Conservation (phyloP, 35 echinoderm and acorn worm species). For the Apostichopus japonicus region DNA sequence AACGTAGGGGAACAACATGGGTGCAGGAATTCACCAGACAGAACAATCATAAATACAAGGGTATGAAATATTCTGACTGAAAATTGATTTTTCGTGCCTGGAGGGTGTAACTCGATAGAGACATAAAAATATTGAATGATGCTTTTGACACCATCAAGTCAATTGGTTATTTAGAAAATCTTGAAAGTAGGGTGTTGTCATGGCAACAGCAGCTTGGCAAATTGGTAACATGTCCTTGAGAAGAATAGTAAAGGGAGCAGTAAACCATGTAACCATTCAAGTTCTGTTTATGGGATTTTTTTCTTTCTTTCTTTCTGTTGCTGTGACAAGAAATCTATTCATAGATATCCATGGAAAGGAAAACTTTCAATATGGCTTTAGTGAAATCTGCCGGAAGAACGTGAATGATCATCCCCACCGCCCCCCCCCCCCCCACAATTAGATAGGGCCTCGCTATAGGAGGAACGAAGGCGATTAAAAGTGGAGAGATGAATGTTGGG, state of each 20-base stretch:
- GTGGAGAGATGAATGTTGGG: too few relatives aligned
- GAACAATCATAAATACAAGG: not conserved
- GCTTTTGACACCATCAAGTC: not conserved
- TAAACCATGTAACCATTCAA: not conserved
- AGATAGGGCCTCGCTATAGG: too few relatives aligned
- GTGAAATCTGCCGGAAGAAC: too few relatives aligned
- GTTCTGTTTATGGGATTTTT: not conserved
- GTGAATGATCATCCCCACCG: too few relatives aligned
- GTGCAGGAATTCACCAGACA: not conserved
- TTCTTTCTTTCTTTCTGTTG: too few relatives aligned
- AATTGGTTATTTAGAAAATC: not conserved
- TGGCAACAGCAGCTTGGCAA: not conserved
- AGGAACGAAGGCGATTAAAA: too few relatives aligned
- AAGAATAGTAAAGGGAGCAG: not conserved
- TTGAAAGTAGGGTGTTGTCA: not conserved
- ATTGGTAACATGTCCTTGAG: not conserved
- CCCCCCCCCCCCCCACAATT: too few relatives aligned
- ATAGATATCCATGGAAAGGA: too few relatives aligned
- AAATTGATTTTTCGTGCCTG: not conserved
- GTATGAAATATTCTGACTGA: not conserved
- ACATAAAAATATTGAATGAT: not conserved
- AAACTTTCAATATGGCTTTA: too few relatives aligned
- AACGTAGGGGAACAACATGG: too few relatives aligned
- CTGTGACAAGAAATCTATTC: too few relatives aligned
- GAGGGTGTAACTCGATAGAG: not conserved